These are phyloP conservation scores for Calyptommatus sinebrachiatus DNA, from an alignment of 2,113 vertebrate genomes.

Conservation along the genomic window DNA sequence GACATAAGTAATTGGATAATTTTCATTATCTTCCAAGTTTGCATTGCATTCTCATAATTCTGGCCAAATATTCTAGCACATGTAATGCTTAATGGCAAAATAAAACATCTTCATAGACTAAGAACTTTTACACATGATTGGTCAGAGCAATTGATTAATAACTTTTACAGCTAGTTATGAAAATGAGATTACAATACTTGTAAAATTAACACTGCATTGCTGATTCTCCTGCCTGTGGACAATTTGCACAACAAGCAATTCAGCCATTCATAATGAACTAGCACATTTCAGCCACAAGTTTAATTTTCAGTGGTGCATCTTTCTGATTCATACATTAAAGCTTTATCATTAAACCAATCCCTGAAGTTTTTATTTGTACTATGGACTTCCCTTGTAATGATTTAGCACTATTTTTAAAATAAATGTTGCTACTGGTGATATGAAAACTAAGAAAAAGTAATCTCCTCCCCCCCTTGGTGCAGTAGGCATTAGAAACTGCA, in stretches of 20 bases:
- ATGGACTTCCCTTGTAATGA: conserved; percentile 15
- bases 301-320: conserved; percentile 29
- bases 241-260: conserved; percentile 47
- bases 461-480: no score
- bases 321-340: conserved; percentile 40
- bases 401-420: conserved; percentile 13
- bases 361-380: conserved; percentile 38
- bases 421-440: conserved; percentile 3
- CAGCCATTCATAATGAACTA: conserved; percentile 53
- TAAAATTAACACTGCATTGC: conserved; percentile 55
- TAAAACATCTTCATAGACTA: conserved; percentile 58
- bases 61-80: conserved; percentile 45
- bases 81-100: conserved; percentile 58
- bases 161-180: conserved; percentile 49
- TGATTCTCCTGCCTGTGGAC: conserved; percentile 46
- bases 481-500: no score
- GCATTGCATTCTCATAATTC: conserved; percentile 45
- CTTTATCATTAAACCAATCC: conserved; percentile 3
- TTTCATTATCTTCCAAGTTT: conserved; percentile 53
- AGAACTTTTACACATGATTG: conserved; percentile 57
- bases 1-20: conserved; percentile 40
- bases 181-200: conserved; percentile 56
- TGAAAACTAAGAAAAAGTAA: conserved; percentile 3
- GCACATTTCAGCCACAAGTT: conserved; percentile 41
- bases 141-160: conserved; percentile 57